phyloP scores from a whole-genome alignment of 2,797 vertebrate species.

The Rousettus madagascariensis region DNA sequence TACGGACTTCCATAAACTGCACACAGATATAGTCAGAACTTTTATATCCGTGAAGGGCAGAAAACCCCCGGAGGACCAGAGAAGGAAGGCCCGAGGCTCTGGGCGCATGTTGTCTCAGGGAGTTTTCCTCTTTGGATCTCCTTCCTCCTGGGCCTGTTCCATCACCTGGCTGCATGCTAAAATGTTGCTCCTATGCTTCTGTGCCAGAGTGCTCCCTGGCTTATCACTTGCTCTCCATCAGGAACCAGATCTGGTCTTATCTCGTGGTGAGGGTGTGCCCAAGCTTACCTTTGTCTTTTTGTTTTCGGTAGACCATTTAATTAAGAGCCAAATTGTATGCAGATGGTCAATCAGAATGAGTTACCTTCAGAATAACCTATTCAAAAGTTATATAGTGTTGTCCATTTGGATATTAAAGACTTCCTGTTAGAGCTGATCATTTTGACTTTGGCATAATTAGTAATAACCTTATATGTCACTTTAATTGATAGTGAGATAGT shows the following conservation, averaged over 20 bases:
- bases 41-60: neutral
- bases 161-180: neutral
- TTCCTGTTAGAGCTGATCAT: neutral
- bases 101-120: neutral
- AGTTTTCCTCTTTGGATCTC: neutral
- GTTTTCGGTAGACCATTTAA: neutral
- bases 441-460: constrained; percentile 38
- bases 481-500: neutral
- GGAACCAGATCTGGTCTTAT: neutral
- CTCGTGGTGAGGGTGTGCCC: neutral
- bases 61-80: neutral
- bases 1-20: neutral
- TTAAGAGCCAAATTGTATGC: neutral
- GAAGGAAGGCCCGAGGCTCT: neutral
- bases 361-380: constrained; percentile 1
- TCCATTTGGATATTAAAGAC: neutral
- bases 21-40: neutral
- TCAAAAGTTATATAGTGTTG: neutral
- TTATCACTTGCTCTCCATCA: neutral
- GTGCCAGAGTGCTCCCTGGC: neutral
- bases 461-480: constrained; percentile 38
- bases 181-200: neutral
- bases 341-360: neutral
- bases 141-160: neutral
- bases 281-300: neutral